Base-by-base conservation (phyloP, 2,113 vertebrate genomes). In the Hippolais icterina region DNA sequence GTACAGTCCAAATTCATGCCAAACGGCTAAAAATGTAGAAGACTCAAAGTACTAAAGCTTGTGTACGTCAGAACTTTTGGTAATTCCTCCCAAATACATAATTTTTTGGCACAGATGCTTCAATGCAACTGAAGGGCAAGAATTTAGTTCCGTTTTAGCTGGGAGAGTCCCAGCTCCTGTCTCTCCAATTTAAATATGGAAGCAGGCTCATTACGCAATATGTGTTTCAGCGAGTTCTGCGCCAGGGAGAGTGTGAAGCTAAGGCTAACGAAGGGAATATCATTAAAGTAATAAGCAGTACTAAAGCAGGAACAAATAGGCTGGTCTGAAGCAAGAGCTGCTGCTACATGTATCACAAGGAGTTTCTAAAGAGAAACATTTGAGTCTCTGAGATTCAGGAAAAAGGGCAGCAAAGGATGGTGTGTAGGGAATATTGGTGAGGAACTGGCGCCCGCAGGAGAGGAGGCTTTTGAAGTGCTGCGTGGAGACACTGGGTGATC, bases 91-190 rank as follows among this genome's bases (percentile, higher is more conserved):
- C 50, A 89, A 86, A 90, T 42, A 74, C 64, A 74, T 41, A 63
- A 44, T 44, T 90, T 88, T 89, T 96, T 96, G 93, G 95, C 93
- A 90, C 5, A 3, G 54, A 94, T 44, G 49, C 52, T 86, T 80
- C 56, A 63, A 41, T 29, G 44, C 75, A 90, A 93, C 90, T 33
- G 41, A 66, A 94, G 94, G 90, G 82, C 82, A 94, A 91, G 78
- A 50, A 54, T 56, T 88, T 57, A 77, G 68, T 20, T 95, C 90
- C 89, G 64, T 88, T 97, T 93, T 59, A 94, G 78, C 90, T 86
- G 85, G 89, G 87, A 93, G 82, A 93, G 90, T 63, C 93, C 92
- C 93, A 94, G 12, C 64, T 94, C 63, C 9, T 41, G 63, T 70
- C 46, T 87, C 87, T 81, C 79, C 44, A 11, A 21, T 74, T 83